A percentile compares a stretch with the other conserved stretches of the same genome.
These are phyloP conservation scores for Drosophila quinaria DNA, from an alignment of 2,888 invertebrate genomes.

Conservation along the genomic window DNA sequence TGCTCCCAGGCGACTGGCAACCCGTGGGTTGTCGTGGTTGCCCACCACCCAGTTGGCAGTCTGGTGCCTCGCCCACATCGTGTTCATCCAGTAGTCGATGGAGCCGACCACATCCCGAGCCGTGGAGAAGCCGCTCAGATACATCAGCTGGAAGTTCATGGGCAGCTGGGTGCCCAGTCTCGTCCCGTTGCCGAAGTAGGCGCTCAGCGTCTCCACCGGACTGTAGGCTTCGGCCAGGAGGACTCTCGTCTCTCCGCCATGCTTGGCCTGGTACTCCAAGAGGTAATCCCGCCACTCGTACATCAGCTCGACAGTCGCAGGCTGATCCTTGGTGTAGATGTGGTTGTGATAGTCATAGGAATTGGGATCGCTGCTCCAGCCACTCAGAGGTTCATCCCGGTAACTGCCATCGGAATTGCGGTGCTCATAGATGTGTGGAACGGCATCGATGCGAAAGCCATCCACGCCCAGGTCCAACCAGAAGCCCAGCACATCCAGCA, in stretches of 20 bases:
- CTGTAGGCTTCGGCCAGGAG: conserved; percentile 89
- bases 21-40: conserved; percentile 89
- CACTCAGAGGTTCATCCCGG: conserved; percentile 87
- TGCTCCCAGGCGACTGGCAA: conserved; percentile 88
- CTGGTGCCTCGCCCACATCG: conserved; percentile 86
- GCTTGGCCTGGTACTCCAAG: conserved; percentile 83
- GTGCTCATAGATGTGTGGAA: conserved; percentile 87
- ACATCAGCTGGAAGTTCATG: conserved; percentile 88
- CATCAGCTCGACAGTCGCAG: conserved; percentile 87
- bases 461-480: conserved; percentile 92
- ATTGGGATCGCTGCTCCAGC: conserved; percentile 85
- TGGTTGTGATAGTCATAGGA: conserved; percentile 88
- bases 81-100: conserved; percentile 88
- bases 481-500: conserved; percentile 88
- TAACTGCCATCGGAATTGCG: conserved; percentile 73
- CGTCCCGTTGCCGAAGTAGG: conserved; percentile 87
- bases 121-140: conserved; percentile 86
- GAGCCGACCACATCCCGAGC: conserved; percentile 86
- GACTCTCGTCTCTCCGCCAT: conserved; percentile 85
- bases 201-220: conserved; percentile 86
- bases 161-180: conserved; percentile 87
- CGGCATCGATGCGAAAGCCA: conserved; percentile 91
- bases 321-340: conserved; percentile 88
- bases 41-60: conserved; percentile 90
- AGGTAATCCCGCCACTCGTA: conserved; percentile 87